Percentiles rank a stretch among this genome's conserved stretches.
Conservation (phyloP, 2,888 invertebrate genomes). For the Drosophila sordidula region DNA sequence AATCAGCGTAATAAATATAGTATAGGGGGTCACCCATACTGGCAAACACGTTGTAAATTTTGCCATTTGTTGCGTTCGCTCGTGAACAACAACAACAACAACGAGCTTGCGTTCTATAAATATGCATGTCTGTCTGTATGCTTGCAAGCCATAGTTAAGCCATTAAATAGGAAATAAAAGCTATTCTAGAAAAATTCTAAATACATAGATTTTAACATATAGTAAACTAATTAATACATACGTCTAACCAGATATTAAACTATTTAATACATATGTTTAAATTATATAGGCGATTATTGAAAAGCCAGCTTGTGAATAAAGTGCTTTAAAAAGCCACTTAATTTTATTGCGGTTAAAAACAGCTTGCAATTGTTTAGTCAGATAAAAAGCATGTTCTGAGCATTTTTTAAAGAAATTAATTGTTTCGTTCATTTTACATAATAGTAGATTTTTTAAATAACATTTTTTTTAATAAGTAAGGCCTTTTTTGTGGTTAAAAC, state of each 20-base stretch:
- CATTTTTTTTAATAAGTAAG: too few relatives aligned
- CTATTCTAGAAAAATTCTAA: not conserved
- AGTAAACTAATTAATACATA: not conserved
- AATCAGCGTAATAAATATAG: slow-evolving; percentile 55
- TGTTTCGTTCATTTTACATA: not conserved
- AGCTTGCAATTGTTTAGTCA: not conserved
- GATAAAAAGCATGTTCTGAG: too few relatives aligned
- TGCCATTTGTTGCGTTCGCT: slow-evolving; percentile 55
- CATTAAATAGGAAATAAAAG: not conserved
- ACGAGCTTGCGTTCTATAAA: slow-evolving; percentile 18
- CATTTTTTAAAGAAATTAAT: too few relatives aligned
- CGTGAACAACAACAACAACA: slow-evolving; percentile 39
- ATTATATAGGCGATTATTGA: not conserved
- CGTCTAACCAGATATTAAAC: not conserved
- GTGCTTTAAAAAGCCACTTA: not conserved
- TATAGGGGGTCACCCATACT: slow-evolving; percentile 45
- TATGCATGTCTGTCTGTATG: not conserved
- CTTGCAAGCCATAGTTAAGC: slow-evolving; percentile 5
- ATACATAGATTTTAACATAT: not conserved
- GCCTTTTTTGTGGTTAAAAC: too few relatives aligned
- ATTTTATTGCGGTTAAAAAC: not conserved
- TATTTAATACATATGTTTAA: not conserved
- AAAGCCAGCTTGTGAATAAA: not conserved
- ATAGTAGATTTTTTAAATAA: not conserved
- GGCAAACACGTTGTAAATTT: slow-evolving; percentile 33